A percentile compares a stretch with the other conserved stretches of the same genome.
phyloP scores from a whole-genome alignment of 2,797 vertebrate genomes.

The Enteromius treurensis region DNA sequence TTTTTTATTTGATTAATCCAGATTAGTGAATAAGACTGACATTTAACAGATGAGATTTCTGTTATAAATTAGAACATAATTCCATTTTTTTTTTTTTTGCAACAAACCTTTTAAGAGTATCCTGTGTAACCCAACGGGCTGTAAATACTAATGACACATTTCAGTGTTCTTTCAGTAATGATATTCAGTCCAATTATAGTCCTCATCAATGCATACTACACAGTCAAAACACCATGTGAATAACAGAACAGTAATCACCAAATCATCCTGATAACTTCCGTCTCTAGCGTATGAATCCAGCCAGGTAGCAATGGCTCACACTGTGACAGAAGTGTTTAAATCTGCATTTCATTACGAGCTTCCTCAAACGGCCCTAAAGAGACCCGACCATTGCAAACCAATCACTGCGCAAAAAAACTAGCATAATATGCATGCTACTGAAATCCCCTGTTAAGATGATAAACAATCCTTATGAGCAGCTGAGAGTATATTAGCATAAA shows the following conservation, averaged over 20 bases:
- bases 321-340: slow-evolving; percentile 35
- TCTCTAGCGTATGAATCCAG: slow-evolving; percentile 28
- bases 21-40: not conserved
- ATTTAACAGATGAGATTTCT: not conserved
- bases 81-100: not conserved
- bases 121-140: not conserved
- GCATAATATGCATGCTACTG: slow-evolving; percentile 27
- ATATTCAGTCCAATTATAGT: slow-evolving; percentile 13
- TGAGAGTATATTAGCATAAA: slow-evolving; percentile 54
- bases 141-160: not conserved
- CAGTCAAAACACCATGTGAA: slow-evolving; percentile 26
- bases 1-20: not conserved
- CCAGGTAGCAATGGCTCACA: slow-evolving; percentile 22
- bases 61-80: not conserved
- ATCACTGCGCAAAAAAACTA: slow-evolving; percentile 13
- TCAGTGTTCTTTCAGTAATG: not conserved
- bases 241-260: slow-evolving; percentile 40
- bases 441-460: slow-evolving; percentile 43
- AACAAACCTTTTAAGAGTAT: not conserved
- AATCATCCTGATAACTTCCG: slow-evolving; percentile 35
- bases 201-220: slow-evolving; percentile 12
- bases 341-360: slow-evolving; percentile 66
- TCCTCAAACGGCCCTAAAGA: slow-evolving; percentile 44
- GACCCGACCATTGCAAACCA: slow-evolving; percentile 40
- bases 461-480: slow-evolving; percentile 42